Percentiles rank a stretch among this genome's conserved stretches.
These are phyloP conservation scores for Gasteruption jaculator DNA, from an alignment of 2,888 invertebrate genomes.

Conservation along the genomic window DNA sequence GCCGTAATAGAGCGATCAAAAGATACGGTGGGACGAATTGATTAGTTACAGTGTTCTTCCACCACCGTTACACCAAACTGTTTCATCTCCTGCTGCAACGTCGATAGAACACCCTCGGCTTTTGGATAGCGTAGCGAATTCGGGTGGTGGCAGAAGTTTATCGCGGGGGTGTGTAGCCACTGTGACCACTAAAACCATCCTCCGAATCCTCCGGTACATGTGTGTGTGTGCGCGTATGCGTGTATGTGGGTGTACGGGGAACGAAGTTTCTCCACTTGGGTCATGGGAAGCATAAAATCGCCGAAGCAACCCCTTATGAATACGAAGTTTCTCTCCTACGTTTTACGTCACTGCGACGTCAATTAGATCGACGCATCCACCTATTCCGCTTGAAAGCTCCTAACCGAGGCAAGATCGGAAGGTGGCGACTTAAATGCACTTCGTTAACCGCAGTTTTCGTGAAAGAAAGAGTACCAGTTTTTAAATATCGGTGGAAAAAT, in stretches of 20 bases:
- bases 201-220: conserved; percentile 23
- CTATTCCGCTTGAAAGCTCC: no score
- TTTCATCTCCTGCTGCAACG: no score
- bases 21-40: conserved; percentile 34
- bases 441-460: conserved; percentile 8
- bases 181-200: conserved; percentile 45
- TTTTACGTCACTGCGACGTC: no score
- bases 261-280: no score
- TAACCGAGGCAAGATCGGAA: no score
- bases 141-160: conserved; percentile 40
- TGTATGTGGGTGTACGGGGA: no score
- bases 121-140: conserved; percentile 47
- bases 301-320: conserved; percentile 28
- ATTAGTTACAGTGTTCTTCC: conserved; percentile 46
- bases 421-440: no score
- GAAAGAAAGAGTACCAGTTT: neutral
- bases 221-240: conserved; percentile 7
- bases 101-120: conserved; percentile 18
- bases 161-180: conserved; percentile 48
- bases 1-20: conserved; percentile 41
- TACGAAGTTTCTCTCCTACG: conserved; percentile 11
- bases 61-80: no score
- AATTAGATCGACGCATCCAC: neutral
- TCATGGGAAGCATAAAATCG: conserved; percentile 42
- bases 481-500: conserved; percentile 1